Evolutionary conservation across 2,113 vertebrate genomes (phyloP).

Genomic region (Alectura lathami): DNA sequence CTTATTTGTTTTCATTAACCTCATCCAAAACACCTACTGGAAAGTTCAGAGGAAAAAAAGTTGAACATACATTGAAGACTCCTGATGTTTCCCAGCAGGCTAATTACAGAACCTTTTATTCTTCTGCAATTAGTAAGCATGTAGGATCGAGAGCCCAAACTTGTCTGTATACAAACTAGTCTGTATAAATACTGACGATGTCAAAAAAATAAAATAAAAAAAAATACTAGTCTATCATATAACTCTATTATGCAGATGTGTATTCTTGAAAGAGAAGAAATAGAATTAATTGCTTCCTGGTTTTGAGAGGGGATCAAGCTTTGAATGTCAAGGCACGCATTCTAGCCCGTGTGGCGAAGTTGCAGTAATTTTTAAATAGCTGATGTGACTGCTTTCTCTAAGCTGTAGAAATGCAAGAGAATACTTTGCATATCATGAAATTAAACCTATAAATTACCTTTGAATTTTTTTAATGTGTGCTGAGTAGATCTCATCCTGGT

Average conservation of each 20-base stretch:
- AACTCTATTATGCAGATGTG: neutral
- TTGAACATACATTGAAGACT: neutral
- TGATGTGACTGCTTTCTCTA: neutral
- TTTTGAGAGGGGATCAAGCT: neutral
- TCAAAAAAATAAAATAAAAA: neutral
- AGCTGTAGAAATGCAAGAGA: neutral
- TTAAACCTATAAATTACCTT: neutral
- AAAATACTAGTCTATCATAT: neutral
- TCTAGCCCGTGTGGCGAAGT: neutral
- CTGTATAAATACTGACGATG: neutral
- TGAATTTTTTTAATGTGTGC: neutral
- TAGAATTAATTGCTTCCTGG: constrained; percentile 33
- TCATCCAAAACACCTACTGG: neutral
- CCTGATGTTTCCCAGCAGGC: neutral
- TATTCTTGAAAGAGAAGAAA: neutral
- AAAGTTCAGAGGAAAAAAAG: neutral
- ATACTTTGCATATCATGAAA: neutral
- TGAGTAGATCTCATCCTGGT: neutral
- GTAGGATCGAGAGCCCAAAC: neutral
- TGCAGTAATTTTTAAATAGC: neutral
- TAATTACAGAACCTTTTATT: neutral
- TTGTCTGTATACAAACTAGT: neutral
- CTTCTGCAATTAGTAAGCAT: neutral
- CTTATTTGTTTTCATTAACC: neutral
- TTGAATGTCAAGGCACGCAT: neutral